phyloP scores from a whole-genome alignment of 1,140 invertebrate species.

The Trichonephila inaurata region DNA sequence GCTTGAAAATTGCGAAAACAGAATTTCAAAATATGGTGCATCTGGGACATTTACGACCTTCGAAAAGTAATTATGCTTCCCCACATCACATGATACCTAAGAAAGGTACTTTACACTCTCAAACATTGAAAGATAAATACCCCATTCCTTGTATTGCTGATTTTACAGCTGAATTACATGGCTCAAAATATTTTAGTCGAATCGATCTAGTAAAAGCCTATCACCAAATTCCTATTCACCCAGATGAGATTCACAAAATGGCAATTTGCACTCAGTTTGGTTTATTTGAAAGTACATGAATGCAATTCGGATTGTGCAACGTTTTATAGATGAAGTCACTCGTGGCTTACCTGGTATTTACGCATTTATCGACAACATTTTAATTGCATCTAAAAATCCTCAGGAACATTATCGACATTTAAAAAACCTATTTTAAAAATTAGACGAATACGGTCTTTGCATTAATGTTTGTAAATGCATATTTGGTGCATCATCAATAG shows the following conservation, averaged over 20 bases:
- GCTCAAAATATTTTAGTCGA: constrained; percentile 60
- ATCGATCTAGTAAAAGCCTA: constrained; percentile 73
- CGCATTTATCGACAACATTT: no score
- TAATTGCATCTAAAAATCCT: no score
- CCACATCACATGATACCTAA: constrained; percentile 52
- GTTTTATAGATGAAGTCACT: no score
- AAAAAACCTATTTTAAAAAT: constrained; percentile 79
- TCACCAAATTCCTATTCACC: constrained; percentile 70
- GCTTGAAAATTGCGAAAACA: neutral
- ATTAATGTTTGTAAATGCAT: constrained; percentile 75
- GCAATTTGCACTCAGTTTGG: constrained; percentile 70
- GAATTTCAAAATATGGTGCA: neutral
- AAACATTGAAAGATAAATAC: constrained; percentile 75
- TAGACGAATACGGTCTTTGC: constrained; percentile 78
- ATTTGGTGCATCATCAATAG: constrained; percentile 34
- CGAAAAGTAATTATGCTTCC: constrained; percentile 77
- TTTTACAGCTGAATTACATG: constrained; percentile 69
- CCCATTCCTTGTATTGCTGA: constrained; percentile 60
- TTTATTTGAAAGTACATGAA: no score
- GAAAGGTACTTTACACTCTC: no score
- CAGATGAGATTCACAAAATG: constrained; percentile 54
- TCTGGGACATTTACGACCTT: constrained; percentile 75
- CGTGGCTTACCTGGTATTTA: no score
- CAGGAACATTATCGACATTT: no score
- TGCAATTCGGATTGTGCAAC: no score